Conservation (phyloP, 2,888 invertebrate genomes). For the Tiphia femorata region DNA sequence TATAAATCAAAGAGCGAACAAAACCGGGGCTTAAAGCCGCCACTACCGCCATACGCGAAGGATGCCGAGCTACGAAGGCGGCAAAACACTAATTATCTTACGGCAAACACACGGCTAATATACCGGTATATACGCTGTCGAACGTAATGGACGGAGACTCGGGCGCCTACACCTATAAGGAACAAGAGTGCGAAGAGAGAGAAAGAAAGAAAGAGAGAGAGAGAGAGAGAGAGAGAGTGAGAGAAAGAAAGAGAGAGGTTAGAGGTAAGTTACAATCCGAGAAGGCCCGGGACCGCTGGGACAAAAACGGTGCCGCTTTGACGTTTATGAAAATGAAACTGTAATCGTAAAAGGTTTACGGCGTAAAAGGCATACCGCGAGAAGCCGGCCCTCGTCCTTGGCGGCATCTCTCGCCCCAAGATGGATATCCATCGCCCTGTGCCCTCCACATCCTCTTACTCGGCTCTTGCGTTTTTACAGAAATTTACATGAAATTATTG, state of each 20-base stretch:
- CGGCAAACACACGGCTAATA: constrained; percentile 50
- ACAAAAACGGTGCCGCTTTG: constrained; percentile 60
- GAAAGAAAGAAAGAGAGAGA: neutral
- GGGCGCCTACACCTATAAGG: constrained; percentile 20
- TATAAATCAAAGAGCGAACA: constrained; percentile 45
- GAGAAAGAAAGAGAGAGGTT: neutral
- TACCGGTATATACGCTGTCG: constrained; percentile 21
- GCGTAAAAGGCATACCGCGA: constrained; percentile 35
- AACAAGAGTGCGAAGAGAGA: neutral
- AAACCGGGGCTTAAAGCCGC: constrained; percentile 40
- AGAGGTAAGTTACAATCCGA: constrained; percentile 15
- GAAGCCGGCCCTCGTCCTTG: constrained; percentile 29
- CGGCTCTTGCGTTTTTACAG: neutral
- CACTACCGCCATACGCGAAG: constrained; percentile 17
- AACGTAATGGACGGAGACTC: constrained; percentile 26
- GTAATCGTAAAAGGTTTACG: constrained; percentile 68
- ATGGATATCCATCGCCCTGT: constrained; percentile 6
- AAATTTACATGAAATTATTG: constrained; percentile 13
- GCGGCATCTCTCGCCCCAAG: constrained; percentile 11
- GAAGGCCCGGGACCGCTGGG: constrained; percentile 12
- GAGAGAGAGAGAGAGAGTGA: constrained; percentile 3
- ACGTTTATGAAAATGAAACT: constrained; percentile 69
- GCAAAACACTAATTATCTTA: constrained; percentile 64
- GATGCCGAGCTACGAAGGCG: constrained; percentile 21
- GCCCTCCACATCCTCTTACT: neutral